Evolutionary conservation across 2,113 vertebrate genomes (phyloP).

Genomic region (Podiceps cristatus): DNA sequence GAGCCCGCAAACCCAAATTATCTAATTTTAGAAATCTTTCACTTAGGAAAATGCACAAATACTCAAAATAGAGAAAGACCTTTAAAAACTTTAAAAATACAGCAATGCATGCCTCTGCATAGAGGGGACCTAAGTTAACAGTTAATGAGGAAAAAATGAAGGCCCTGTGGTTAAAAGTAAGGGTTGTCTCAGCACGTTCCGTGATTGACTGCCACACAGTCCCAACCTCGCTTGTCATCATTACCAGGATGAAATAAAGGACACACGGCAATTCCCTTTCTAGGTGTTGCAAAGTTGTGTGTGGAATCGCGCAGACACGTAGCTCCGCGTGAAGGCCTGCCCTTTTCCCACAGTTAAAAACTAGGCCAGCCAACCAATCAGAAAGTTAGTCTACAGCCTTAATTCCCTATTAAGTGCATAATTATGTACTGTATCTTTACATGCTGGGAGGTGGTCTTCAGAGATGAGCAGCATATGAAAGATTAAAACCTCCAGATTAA

Average conservation of each 20-base stretch:
- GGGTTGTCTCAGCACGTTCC: not conserved
- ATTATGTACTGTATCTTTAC: not conserved
- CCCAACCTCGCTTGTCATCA: not conserved
- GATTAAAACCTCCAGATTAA: not conserved
- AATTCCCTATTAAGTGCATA: not conserved
- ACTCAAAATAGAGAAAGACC: not conserved
- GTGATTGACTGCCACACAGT: not conserved
- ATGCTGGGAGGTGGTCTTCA: not conserved
- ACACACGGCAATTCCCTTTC: not conserved
- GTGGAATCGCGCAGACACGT: not conserved
- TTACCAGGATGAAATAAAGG: not conserved
- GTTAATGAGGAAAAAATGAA: not conserved
- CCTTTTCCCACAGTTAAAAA: not conserved
- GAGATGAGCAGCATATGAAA: not conserved
- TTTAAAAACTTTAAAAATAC: not conserved
- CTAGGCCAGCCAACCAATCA: not conserved
- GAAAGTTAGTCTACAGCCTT: not conserved
- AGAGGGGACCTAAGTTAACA: not conserved
- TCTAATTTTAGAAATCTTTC: not conserved
- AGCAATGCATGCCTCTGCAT: rapidly evolving
- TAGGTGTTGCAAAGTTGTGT: rapidly evolving
- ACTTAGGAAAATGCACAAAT: rapidly evolving
- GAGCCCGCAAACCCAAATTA: not conserved
- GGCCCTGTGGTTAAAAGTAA: not conserved
- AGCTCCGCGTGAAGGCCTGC: not conserved